Conservation (phyloP, 2,888 invertebrate species). For the Ceriagrion tenellum region DNA sequence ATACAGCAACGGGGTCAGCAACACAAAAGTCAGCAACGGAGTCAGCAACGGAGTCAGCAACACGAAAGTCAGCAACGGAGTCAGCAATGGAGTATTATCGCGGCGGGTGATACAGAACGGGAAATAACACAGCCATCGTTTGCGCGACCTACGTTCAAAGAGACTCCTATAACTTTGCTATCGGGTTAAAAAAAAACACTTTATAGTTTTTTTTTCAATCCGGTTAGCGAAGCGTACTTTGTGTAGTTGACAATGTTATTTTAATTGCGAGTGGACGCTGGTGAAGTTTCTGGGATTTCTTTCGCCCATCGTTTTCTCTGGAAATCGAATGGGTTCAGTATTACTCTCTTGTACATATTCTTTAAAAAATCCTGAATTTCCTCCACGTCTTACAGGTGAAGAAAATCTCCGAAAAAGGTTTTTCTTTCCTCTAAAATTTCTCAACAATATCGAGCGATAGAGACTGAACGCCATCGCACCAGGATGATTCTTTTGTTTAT, state of each 20-base stretch:
- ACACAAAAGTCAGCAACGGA: not conserved
- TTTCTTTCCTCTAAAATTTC: not conserved
- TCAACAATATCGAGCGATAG: not conserved
- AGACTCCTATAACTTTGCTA: not conserved
- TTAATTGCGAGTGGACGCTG: not conserved
- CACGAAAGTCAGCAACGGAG: not conserved
- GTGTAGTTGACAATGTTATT: not conserved
- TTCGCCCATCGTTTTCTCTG: not conserved
- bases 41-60: too few species aligned
- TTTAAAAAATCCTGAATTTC: not conserved
- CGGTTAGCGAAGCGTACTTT: not conserved
- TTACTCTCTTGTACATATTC: not conserved
- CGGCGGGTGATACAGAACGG: not conserved
- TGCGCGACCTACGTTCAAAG: not conserved
- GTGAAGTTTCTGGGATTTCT: not conserved
- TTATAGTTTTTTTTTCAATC: not conserved
- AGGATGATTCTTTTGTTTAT: not conserved
- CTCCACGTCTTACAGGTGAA: too few species aligned
- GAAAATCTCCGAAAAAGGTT: not conserved
- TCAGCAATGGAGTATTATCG: not conserved
- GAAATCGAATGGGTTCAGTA: not conserved
- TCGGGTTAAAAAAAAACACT: not conserved
- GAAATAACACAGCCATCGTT: not conserved
- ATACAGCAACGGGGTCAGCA: too few species aligned
- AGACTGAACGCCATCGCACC: not conserved